A percentile compares a stretch with the other conserved stretches of the same genome.
phyloP scores from a whole-genome alignment of 2,797 vertebrate genomes.

The Craterocephalus amniculus region DNA sequence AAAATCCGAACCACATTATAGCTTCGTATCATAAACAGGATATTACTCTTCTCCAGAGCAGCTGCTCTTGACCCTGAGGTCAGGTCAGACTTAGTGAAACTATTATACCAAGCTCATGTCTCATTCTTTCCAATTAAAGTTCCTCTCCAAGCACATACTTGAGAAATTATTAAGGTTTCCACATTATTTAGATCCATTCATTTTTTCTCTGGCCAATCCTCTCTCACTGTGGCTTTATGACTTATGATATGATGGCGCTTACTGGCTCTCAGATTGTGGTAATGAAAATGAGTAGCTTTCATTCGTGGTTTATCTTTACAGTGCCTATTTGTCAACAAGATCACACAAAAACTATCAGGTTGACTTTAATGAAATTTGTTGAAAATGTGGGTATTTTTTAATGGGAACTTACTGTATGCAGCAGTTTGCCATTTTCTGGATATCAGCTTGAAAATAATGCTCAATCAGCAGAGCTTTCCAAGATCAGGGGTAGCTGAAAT shows the following conservation, averaged over 20 bases:
- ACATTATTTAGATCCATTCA: neutral
- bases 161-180: neutral
- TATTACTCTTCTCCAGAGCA: conserved; percentile 22
- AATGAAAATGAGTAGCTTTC: neutral
- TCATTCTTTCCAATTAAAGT: neutral
- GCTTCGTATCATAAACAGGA: conserved; percentile 29
- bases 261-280: neutral
- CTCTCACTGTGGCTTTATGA: neutral
- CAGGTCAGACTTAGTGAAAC: conserved; percentile 5
- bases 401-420: too few species aligned
- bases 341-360: neutral
- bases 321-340: neutral
- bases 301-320: neutral
- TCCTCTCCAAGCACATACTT: neutral
- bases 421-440: too few species aligned
- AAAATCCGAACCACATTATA: conserved; percentile 9
- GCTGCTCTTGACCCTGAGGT: conserved; percentile 10
- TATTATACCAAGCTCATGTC: conserved; percentile 3
- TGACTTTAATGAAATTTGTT: neutral
- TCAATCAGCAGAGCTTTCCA: too few species aligned
- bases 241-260: neutral
- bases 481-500: too few species aligned
- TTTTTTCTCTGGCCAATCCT: neutral
- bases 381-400: too few species aligned
- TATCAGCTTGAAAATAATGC: too few species aligned